These are phyloP conservation scores for Dryococelus australis DNA, from an alignment of 2,888 invertebrate genomes.

Conservation along the genomic window DNA sequence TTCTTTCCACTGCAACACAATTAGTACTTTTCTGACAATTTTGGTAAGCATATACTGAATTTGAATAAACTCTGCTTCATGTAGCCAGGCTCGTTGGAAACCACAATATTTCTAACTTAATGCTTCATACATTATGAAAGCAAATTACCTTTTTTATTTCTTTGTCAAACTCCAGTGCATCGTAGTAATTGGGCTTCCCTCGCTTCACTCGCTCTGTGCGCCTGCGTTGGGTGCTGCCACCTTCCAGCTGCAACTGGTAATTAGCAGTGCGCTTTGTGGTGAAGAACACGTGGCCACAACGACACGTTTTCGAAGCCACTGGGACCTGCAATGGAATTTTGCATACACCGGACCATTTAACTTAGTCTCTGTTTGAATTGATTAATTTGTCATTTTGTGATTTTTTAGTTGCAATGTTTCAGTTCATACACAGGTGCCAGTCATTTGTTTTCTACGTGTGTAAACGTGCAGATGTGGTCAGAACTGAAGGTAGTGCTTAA, in stretches of 20 bases:
- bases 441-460: not conserved
- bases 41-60: too few relatives aligned
- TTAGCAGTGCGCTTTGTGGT: slow-evolving; percentile 65
- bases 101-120: too few relatives aligned
- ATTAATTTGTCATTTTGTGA: too few relatives aligned
- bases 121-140: too few relatives aligned
- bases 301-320: slow-evolving; percentile 84
- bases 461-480: not conserved
- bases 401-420: too few relatives aligned
- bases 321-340: slow-evolving; percentile 67
- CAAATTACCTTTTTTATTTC: slow-evolving; percentile 68
- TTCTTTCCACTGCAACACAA: too few relatives aligned
- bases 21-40: too few relatives aligned
- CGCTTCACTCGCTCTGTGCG: slow-evolving; percentile 77
- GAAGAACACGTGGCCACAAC: slow-evolving; percentile 83
- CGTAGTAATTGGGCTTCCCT: slow-evolving; percentile 83
- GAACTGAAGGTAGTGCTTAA: too few relatives aligned
- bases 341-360: slow-evolving; percentile 2
- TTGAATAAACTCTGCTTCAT: too few relatives aligned
- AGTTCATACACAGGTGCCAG: not conserved
- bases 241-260: slow-evolving; percentile 36
- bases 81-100: too few relatives aligned
- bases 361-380: not conserved
- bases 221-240: slow-evolving; percentile 64
- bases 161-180: slow-evolving; percentile 81